Base-by-base conservation (phyloP, 2,888 invertebrate genomes). In the Achlya flavicornis region DNA sequence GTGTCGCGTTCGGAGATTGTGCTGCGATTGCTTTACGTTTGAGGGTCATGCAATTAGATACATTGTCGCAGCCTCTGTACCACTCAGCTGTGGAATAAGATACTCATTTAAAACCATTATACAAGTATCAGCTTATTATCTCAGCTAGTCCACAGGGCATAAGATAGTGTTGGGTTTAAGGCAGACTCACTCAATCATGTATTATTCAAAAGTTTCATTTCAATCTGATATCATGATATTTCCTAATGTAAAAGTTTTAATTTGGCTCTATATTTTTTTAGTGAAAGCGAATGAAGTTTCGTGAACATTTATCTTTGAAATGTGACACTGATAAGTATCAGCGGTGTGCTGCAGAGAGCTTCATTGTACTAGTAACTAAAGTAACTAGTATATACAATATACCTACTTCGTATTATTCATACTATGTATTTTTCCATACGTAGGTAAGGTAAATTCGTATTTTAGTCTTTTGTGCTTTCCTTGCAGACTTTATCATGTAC, bases 61-160 rank as follows among this genome's bases (percentile, higher is more conserved):
- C 81, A 81, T 81, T 87, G 83, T 84, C 85, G 85, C 86, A 86
- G 83, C 76, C 80, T 86, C 80, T 82, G 85, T 85, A 84, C 75
- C 83, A 84, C 85, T 85, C 84, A 81, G 76, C 78, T 78, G 83
- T 78, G 78, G 78, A 75, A 67, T 66, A 73, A 67, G 69, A 69
- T 67, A 63, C 66, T 69, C 62, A 26, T 26, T 1, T 26, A 26
- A 26, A 26, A 26, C 26, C 63, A 57, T 53, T 32, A 58, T 38
- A 19, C 41, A 12, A 6, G 14, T 5, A 14, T n/a, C 4, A 14
- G 14, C n/a, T 3, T 16, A 48, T 1, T 48, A 48, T 48, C 16
- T 16, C 7, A 48, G 48, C 2, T 48, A 48, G 16, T 48, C 48
- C 48, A 48, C 16, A 14, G 3, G 7, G 1, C 7, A 14, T 43